A percentile compares a stretch with the other conserved stretches of the same genome.
These are phyloP conservation scores for Dunckerocampus dactyliophorus DNA, from an alignment of 2,113 vertebrate genomes.

Conservation along the genomic window DNA sequence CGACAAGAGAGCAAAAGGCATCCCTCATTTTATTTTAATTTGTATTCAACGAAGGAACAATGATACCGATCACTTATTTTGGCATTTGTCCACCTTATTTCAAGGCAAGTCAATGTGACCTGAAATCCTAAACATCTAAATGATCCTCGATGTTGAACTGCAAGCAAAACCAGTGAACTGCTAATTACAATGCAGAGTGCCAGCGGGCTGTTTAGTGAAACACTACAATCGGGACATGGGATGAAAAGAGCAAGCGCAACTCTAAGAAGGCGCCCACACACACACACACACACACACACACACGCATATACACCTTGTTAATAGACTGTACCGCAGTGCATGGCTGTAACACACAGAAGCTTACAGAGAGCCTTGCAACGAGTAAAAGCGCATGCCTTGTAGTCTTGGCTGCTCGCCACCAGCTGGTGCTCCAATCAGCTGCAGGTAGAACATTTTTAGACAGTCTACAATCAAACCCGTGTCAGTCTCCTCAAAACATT, in stretches of 20 bases:
- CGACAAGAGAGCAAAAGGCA: not conserved
- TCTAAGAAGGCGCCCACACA: not conserved
- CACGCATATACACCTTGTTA: conserved; percentile 42
- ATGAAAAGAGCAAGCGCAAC: conserved; percentile 28
- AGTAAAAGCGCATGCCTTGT: conserved; percentile 58
- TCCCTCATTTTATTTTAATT: not conserved
- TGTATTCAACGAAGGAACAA: not conserved
- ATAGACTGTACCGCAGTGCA: conserved; percentile 57
- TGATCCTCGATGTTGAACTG: not conserved
- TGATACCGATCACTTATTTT: not conserved
- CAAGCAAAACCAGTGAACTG: not conserved
- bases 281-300: too few relatives aligned
- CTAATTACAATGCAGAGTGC: not conserved
- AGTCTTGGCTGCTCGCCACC: conserved; percentile 67
- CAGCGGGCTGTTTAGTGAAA: conserved; percentile 18
- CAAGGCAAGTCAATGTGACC: too few relatives aligned
- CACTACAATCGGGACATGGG: not conserved
- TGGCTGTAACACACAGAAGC: conserved; percentile 56
- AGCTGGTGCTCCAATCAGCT: conserved; percentile 66
- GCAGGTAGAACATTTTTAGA: conserved; percentile 61
- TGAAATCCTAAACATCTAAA: not conserved
- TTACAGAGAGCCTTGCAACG: conserved; percentile 53
- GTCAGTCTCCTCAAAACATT: conserved; percentile 53
- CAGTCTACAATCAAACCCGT: conserved; percentile 48
- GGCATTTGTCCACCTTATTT: not conserved